These are phyloP conservation scores for Pogonocherus hispidulus DNA, from an alignment of 2,888 invertebrate species.

Conservation along the genomic window DNA sequence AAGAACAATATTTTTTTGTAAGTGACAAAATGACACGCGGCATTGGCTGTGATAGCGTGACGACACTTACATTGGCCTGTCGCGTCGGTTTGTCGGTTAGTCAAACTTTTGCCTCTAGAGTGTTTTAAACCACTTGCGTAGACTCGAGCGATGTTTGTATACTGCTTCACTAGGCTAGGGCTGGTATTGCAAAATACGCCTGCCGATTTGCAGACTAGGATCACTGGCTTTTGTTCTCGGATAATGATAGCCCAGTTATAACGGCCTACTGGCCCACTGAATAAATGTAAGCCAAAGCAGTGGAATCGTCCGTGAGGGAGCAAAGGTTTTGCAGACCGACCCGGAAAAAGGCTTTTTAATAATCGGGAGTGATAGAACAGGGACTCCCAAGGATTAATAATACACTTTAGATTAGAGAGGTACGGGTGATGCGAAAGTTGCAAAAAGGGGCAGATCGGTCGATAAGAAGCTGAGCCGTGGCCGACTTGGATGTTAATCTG, in stretches of 20 bases:
- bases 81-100: no score
- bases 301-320: neutral
- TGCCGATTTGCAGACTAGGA: neutral
- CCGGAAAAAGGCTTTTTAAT: neutral
- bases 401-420: neutral
- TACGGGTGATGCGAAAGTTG: neutral
- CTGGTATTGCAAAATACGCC: neutral
- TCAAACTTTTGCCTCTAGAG: no score
- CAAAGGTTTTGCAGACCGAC: neutral
- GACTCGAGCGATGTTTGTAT: neutral
- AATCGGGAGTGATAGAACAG: conserved; percentile 3
- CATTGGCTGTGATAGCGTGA: no score
- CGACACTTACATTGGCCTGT: no score
- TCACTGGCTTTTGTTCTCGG: conserved; percentile 14
- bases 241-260: neutral
- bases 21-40: no score
- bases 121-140: no score
- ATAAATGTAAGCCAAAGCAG: conserved; percentile 4
- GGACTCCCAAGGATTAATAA: neutral
- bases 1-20: no score
- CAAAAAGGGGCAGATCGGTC: neutral
- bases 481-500: neutral
- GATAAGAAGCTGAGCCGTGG: neutral
- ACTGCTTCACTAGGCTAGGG: no score
- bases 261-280: conserved; percentile 3